Conservation (phyloP, 2,113 vertebrate genomes). For the Pomatorhinus ruficollis region DNA sequence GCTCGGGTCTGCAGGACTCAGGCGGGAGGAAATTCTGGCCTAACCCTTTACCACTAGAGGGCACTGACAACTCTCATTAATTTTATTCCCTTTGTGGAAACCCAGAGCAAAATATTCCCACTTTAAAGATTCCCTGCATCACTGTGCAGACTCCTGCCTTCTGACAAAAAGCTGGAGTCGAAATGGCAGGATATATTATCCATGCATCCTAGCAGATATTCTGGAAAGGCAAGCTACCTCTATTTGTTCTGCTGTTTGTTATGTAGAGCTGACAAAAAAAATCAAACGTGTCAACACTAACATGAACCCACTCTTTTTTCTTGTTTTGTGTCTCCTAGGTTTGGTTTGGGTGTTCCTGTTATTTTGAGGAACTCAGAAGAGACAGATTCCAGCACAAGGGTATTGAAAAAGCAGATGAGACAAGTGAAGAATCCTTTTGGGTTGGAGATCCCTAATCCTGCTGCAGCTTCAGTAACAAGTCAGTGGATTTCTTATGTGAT, state of each 20-base stretch:
- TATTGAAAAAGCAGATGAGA: slow-evolving; percentile 89
- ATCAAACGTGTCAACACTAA: neutral
- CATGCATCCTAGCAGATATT: neutral
- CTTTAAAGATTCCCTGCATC: neutral
- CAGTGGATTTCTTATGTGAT: slow-evolving; percentile 38
- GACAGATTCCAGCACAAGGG: slow-evolving; percentile 72
- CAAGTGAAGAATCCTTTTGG: slow-evolving; percentile 94
- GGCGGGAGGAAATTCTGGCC: neutral
- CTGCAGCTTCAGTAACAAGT: slow-evolving; percentile 82
- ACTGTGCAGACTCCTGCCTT: neutral
- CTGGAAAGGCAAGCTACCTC: neutral
- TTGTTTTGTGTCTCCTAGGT: slow-evolving; percentile 75
- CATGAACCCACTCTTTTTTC: neutral
- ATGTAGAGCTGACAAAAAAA: neutral
- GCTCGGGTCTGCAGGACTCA: neutral
- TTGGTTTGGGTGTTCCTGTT: slow-evolving; percentile 91
- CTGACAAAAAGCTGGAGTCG: neutral
- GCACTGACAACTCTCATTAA: neutral
- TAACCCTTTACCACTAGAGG: neutral
- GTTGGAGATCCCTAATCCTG: slow-evolving; percentile 77
- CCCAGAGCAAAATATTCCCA: neutral
- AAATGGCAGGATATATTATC: neutral
- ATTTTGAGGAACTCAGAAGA: slow-evolving; percentile 92
- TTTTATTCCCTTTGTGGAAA: neutral
- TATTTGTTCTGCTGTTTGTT: neutral